Evolutionary conservation across 1,140 invertebrate genomes (phyloP).

Genomic region (Brachionus asplanchnoidis): DNA sequence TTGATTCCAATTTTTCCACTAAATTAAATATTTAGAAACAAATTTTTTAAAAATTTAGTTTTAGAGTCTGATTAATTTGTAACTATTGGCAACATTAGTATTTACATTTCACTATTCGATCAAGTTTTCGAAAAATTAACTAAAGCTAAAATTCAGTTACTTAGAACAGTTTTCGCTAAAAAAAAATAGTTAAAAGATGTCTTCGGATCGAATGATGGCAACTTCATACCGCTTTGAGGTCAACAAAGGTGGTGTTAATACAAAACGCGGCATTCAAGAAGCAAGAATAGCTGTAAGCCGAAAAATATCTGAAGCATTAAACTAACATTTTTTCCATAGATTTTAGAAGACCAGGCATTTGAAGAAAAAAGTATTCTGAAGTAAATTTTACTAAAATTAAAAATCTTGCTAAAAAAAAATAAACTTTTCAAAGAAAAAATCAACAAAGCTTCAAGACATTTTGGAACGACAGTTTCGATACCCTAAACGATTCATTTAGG

Average conservation of each 20-base stretch:
- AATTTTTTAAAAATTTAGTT: neutral
- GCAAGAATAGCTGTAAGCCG: conserved; percentile 6
- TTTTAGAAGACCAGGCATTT: neutral
- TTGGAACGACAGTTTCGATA: conserved; percentile 27
- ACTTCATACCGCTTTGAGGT: conserved; percentile 25
- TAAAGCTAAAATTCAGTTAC: neutral
- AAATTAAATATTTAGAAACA: neutral
- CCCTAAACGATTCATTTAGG: neutral
- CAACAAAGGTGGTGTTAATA: conserved; percentile 4
- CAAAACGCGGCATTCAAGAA: neutral
- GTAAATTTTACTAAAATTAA: neutral
- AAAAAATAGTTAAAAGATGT: neutral
- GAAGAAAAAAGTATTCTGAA: neutral
- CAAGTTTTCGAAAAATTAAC: neutral
- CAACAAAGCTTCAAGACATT: neutral
- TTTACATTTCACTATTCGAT: conserved; percentile 34
- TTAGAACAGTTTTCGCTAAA: neutral
- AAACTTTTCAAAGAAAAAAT: neutral
- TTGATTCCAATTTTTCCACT: neutral
- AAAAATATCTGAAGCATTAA: neutral
- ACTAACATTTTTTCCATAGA: neutral
- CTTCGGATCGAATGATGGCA: conserved; percentile 5
- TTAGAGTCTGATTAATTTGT: conserved; percentile 32
- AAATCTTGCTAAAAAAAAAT: neutral
- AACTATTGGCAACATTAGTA: conserved; percentile 31